Evolutionary conservation across 2,113 vertebrate genomes (phyloP), one percentile per base, ranked within the genome.

Genomic region (Peromyscus polionotus): DNA sequence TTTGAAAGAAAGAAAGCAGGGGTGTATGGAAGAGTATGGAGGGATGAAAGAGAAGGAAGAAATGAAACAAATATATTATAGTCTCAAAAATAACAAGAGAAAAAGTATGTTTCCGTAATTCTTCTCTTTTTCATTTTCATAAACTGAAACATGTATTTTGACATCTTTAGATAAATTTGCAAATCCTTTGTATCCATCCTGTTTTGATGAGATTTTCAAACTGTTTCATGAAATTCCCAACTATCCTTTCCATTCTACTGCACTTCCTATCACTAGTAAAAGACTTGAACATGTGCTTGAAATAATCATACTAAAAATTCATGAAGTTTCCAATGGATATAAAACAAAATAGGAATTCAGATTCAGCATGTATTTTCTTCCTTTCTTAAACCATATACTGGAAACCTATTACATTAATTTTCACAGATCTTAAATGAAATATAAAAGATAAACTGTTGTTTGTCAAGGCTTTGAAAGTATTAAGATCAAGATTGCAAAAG

Each of bases 261-360:
- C 28, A 7, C 77, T 63, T 90, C 22, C n/a, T 85, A 45, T 39
- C 67, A 77, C 36, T 14, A 70, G 19, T 75, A 87, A 96, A 61
- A 87, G 24, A 85, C 75, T 26, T 57, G 13, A 48, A 91, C 70
- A 94, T 93, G 59, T 93, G 48, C 22, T 92, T 91, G 16, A 92
- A 85, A 70, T 91, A 95, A 94, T 94, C 75, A 93, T 24, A 80
- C 51, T 85, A 93, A 94, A 95, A 97, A 90, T 75, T 45, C 61
- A 79, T 57, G n/a, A 95, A 70, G 3, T 88, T 83, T 96, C 89
- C 17, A 73, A 90, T 22, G 86, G 76, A 94, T 86, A 81, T 88
- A 79, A 96, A 77, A 87, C 33, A 95, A 75, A 84, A 65, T 54
- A 72, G 96, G 70, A 89, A 93, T 3, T 92, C 68, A 48, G 14